Evolutionary conservation across 2,797 vertebrate genomes (phyloP), one percentile per base, ranked within the genome.

Genomic region (Tarsius wallacei): DNA sequence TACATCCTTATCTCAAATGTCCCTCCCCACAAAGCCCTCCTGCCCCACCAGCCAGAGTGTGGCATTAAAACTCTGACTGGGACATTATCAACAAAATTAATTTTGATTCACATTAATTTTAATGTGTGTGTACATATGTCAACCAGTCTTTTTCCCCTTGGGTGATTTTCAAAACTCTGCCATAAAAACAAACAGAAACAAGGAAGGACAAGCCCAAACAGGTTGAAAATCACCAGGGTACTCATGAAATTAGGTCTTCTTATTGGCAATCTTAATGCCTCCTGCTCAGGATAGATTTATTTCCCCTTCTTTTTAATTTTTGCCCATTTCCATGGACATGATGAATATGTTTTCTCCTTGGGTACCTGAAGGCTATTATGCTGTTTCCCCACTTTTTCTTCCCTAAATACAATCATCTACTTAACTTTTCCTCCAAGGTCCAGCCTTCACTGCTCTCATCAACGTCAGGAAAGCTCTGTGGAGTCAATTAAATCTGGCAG

Each of bases 81-180:
- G 49, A 83, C 85, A 80, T 68, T 86, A 53, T 61, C 74, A 83
- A 81, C 26, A 26, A 74, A 82, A 87, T 81, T 80, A 19, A 84
- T 89, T 90, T 86, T 47, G 87, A 81, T 81, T 94, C 80, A 83
- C 83, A 64, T 95, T 94, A 47, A 96, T 94, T 97, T 97, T 81
- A 96, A 76, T 53, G 53, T 70, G 85, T 85, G 64, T 93, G 17
- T 91, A 70, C 64, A 93, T 59, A 95, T 80, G 61, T 87, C 64
- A 96, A 74, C 66, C 91, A 66, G 59, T 86, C 93, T 55, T 78
- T 64, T 74, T 36, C 55, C 80, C 70, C 64, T 82, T 89, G 85
- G 85, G 82, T 95, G 92, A 96, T 93, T 97, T 97, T 97, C 76
- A 93, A 89, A 96, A 96, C 90, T 97, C 91, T 87, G 83, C 33